A percentile compares a stretch with the other conserved stretches of the same genome.
These are phyloP conservation scores for Pseudococcus jackbeardsleyi DNA, from an alignment of 2,888 invertebrate genomes.

Conservation along the genomic window DNA sequence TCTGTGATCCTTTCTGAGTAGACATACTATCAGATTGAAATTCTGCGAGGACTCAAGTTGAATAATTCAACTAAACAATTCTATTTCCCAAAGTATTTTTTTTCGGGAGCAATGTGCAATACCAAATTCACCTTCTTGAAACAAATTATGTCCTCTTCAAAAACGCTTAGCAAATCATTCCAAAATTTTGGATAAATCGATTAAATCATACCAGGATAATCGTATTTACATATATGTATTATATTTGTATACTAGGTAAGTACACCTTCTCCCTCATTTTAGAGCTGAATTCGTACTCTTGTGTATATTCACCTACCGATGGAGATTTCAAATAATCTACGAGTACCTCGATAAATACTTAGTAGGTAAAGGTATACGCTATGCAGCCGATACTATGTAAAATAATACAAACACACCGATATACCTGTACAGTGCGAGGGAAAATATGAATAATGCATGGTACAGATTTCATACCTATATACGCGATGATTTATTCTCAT, in stretches of 20 bases:
- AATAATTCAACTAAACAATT: too few species aligned
- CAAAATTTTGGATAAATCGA: too few species aligned
- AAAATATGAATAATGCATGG: conserved; percentile 22
- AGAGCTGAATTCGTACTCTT: not conserved
- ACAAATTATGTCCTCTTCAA: too few species aligned
- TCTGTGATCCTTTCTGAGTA: too few species aligned
- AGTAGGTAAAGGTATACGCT: not conserved
- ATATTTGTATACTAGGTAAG: not conserved
- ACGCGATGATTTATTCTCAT: conserved; percentile 12
- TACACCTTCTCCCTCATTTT: not conserved
- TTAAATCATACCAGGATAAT: not conserved
- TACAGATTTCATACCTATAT: not conserved
- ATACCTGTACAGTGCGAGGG: not conserved
- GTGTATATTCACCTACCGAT: not conserved
- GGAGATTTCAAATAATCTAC: conserved; percentile 3
- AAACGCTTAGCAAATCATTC: too few species aligned
- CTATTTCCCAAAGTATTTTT: too few species aligned
- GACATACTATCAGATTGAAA: too few species aligned
- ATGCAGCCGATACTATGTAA: not conserved
- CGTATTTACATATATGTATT: too few species aligned
- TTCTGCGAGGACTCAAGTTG: too few species aligned
- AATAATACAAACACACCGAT: conserved; percentile 7
- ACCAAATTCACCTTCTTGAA: too few species aligned
- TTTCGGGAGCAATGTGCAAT: too few species aligned
- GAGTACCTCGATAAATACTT: not conserved